Conservation (phyloP, 2,888 invertebrate genomes). For the Mermis nigrescens region DNA sequence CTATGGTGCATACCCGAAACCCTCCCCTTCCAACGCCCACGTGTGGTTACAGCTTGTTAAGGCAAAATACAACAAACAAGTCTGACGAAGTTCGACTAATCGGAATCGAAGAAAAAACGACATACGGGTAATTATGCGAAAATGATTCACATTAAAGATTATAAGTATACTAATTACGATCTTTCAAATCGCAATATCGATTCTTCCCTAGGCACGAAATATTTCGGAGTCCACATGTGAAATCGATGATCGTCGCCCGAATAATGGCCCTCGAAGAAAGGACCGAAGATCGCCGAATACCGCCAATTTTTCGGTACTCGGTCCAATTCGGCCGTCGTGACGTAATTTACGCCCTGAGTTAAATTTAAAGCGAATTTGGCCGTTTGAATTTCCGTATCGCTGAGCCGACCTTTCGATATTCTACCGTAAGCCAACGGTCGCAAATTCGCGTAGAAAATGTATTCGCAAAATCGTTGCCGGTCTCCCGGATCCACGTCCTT, state of each 20-base stretch:
- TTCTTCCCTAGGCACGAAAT: slow-evolving; percentile 26
- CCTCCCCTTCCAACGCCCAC: no score
- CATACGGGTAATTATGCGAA: no score
- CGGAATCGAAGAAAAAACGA: no score
- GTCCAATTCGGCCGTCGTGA: slow-evolving; percentile 1
- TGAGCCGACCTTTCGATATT: slow-evolving; percentile 34
- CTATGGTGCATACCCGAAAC: no score
- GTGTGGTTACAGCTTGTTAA: no score
- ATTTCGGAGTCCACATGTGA: slow-evolving; percentile 35
- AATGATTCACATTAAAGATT: no score
- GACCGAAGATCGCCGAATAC: slow-evolving; percentile 23
- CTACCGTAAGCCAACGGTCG: slow-evolving; percentile 33
- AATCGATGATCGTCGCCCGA: slow-evolving; percentile 26
- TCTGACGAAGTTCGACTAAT: no score
- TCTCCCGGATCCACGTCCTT: slow-evolving; percentile 34
- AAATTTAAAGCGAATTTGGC: slow-evolving; percentile 22
- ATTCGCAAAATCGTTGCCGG: slow-evolving; percentile 34
- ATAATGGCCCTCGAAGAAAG: slow-evolving; percentile 28
- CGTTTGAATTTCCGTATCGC: slow-evolving; percentile 34
- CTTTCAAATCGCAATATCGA: no score
- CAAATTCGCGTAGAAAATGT: slow-evolving; percentile 34
- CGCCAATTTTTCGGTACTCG: background rate
- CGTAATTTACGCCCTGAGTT: slow-evolving; percentile 14
- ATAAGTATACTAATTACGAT: no score
- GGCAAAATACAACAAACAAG: no score